Evolutionary conservation across 2,888 invertebrate species (phyloP).

Genomic region (Axea sp.): DNA sequence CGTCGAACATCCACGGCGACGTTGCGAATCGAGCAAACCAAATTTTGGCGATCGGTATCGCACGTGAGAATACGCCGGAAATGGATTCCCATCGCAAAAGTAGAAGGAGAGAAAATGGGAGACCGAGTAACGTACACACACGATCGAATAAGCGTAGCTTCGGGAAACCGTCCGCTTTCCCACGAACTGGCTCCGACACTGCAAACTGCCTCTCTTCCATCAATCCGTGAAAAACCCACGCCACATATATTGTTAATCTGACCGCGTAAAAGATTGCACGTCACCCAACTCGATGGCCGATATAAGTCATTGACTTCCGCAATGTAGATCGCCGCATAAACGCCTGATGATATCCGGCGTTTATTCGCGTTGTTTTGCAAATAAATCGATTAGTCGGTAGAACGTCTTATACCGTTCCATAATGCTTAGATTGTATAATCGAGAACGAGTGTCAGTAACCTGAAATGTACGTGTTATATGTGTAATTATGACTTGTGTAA

Average conservation of each 20-base stretch:
- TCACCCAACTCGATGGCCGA: slow-evolving; percentile 10
- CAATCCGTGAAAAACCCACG: slow-evolving; percentile 51
- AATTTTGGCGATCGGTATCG: slow-evolving; percentile 51
- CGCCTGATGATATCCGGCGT: slow-evolving; percentile 33
- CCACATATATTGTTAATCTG: slow-evolving; percentile 20
- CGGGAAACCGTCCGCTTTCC: slow-evolving; percentile 60
- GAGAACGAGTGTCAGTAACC: slow-evolving; percentile 24
- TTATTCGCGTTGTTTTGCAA: slow-evolving; percentile 12
- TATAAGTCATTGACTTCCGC: slow-evolving; percentile 37
- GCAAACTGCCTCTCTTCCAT: slow-evolving; percentile 33
- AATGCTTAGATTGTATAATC: slow-evolving; percentile 31
- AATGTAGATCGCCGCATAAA: slow-evolving; percentile 13
- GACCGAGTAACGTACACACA: slow-evolving; percentile 52
- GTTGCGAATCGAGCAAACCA: slow-evolving; percentile 13
- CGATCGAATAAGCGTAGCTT: slow-evolving; percentile 46
- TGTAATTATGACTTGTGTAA: slow-evolving; percentile 32
- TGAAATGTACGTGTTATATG: slow-evolving; percentile 33
- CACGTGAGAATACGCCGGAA: slow-evolving; percentile 74
- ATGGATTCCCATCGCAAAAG: slow-evolving; percentile 70
- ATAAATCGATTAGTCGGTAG: slow-evolving; percentile 21
- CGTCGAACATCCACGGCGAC: background rate
- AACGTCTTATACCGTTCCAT: slow-evolving; percentile 35
- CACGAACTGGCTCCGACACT: slow-evolving; percentile 38
- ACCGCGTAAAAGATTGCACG: slow-evolving; percentile 17
- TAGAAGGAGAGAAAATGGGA: slow-evolving; percentile 50